Evolutionary conservation across 2,113 vertebrate species (phyloP).

Genomic region (Malaclemys terrapin): DNA sequence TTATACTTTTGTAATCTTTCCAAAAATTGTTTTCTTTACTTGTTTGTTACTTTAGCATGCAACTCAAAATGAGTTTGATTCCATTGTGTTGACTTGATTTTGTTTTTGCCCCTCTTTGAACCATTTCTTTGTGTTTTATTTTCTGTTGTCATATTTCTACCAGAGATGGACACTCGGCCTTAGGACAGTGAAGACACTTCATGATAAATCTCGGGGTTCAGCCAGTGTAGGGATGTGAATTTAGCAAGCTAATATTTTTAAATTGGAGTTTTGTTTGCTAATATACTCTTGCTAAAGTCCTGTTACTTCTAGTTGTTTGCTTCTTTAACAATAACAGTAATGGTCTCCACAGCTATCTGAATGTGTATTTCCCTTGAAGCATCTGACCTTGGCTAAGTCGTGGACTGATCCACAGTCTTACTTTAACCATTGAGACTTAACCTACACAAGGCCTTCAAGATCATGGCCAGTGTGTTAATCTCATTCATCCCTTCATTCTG

Average conservation of each 20-base stretch:
- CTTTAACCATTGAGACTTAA: not conserved
- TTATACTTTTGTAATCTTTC: not conserved
- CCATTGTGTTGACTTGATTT: not conserved
- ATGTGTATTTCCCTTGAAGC: not conserved
- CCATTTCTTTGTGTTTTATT: not conserved
- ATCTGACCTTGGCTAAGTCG: not conserved
- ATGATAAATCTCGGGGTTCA: not conserved
- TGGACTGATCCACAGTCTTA: not conserved
- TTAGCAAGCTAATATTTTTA: not conserved
- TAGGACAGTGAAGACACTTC: not conserved
- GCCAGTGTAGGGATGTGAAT: not conserved
- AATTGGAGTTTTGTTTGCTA: not conserved
- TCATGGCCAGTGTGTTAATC: not conserved
- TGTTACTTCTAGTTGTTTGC: not conserved
- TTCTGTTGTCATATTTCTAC: no score
- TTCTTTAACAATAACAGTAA: not conserved
- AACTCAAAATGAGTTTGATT: not conserved
- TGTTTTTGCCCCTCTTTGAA: not conserved
- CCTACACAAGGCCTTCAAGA: not conserved
- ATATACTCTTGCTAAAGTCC: not conserved
- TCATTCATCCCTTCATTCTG: not conserved
- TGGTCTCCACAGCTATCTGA: not conserved
- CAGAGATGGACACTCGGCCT: not conserved
- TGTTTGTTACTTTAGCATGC: not conserved
- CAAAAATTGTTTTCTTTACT: not conserved